Conservation (phyloP, 2,797 vertebrate genomes). For the Syncerus caffer region DNA sequence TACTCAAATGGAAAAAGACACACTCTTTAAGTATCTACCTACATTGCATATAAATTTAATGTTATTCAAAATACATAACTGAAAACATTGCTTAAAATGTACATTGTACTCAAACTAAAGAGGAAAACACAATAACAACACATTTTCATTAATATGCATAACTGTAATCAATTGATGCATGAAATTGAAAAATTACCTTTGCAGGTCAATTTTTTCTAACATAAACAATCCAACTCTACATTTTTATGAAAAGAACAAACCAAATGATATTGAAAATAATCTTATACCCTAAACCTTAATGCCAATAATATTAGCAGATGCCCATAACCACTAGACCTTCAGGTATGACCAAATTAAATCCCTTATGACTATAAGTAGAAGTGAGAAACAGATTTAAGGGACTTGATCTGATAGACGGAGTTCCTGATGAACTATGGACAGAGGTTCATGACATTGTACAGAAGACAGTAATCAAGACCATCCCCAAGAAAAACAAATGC, state of each 20-base stretch:
- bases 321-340: neutral
- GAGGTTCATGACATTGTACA: neutral
- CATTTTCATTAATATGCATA: constrained; percentile 35
- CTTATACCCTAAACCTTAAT: neutral
- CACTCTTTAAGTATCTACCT: neutral
- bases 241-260: constrained; percentile 15
- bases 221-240: neutral
- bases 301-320: neutral
- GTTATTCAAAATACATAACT: neutral
- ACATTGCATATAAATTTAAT: neutral
- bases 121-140: neutral
- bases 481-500: neutral
- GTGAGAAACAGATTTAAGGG: neutral
- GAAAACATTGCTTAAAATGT: constrained; percentile 13
- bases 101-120: neutral
- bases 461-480: neutral
- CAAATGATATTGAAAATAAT: neutral
- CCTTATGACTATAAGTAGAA: neutral
- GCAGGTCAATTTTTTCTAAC: neutral
- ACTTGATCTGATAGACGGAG: neutral
- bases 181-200: constrained; percentile 12
- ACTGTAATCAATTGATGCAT: neutral
- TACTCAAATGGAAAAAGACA: neutral
- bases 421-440: neutral
- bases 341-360: neutral